Conservation (phyloP, 2,797 vertebrate genomes). For the Dendrocincla fuliginosa region DNA sequence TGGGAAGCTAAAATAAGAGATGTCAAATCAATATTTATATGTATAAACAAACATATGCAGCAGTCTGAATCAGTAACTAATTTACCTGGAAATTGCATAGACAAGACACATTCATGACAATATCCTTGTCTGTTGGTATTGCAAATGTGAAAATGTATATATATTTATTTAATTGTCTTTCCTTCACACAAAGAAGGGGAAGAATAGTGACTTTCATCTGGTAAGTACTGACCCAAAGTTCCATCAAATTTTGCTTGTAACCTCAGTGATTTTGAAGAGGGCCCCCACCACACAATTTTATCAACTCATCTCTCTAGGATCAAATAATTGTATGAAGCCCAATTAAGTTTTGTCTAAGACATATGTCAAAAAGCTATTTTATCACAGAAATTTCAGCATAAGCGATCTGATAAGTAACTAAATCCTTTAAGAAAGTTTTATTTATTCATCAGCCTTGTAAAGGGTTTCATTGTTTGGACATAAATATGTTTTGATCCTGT, state of each 20-base stretch:
- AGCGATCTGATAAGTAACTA: constrained; percentile 1
- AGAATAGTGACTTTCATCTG: neutral
- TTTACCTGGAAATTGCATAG: neutral
- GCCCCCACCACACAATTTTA: neutral
- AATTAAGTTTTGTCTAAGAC: neutral
- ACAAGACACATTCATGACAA: neutral
- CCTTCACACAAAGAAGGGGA: neutral
- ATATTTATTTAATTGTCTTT: neutral
- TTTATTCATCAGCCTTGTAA: constrained; percentile 24
- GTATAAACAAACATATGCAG: neutral
- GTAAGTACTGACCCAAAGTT: neutral
- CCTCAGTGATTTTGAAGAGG: neutral
- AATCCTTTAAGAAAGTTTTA: constrained; percentile 15
- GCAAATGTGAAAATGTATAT: neutral
- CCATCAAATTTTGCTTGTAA: neutral
- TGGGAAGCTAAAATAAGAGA: constrained; percentile 42
- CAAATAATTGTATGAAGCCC: neutral
- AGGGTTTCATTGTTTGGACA: neutral
- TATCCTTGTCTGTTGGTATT: neutral
- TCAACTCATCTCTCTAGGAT: neutral
- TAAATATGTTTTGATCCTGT: neutral
- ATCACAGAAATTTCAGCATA: neutral
- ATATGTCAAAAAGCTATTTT: neutral
- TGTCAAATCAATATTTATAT: constrained; percentile 47
- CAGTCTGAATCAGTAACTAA: constrained; percentile 36